Evolutionary conservation across 2,888 invertebrate genomes (phyloP), one percentile per base, ranked within the genome.

Genomic region (Junonia oenone): DNA sequence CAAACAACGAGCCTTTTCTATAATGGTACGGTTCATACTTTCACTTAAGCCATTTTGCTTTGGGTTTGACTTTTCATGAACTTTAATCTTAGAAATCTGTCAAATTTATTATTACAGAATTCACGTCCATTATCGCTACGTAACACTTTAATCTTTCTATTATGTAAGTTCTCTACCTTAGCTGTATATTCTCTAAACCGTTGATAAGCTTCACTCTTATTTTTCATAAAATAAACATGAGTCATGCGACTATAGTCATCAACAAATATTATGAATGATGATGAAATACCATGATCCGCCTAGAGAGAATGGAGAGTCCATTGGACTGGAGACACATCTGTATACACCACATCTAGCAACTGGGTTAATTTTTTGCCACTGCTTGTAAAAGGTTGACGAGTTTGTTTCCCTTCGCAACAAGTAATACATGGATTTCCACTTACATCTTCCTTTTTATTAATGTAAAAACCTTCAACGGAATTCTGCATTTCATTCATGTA

Each of bases 31-130:
- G 37, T 61, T 63, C 56, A 59, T 60, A 6, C 71, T 37, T 48
- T 76, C 75, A 5, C 71, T 64, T n/a, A 66, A 17, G 0, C 71
- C 75, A 61, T 74, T 76, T 43, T 70, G 68, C 49, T 73, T 62
- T 0, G 69, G 71, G 9, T 61, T 59, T 0, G 71, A 59, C 17
- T 37, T 69, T 55, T 11, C 61, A 29, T 11, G 65, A 45, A 22
- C 67, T 66, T 59, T 76, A 68, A 59, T n/a, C n/a, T n/a, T n/a
- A n/a, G n/a, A n/a, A n/a, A n/a, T n/a, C n/a, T n/a, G n/a, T n/a
- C n/a, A n/a, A n/a, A 55, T 15, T 17, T 45, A 4, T 46, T 35
- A 48, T 48, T 59, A n/a, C 22, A 27, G 31, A 53, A 59, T 45
- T 55, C 47, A 6, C 19, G 37, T 5, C 56, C 54, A 55, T 59